Conservation (phyloP, 2,797 vertebrate species). For the Galago senegalensis region DNA sequence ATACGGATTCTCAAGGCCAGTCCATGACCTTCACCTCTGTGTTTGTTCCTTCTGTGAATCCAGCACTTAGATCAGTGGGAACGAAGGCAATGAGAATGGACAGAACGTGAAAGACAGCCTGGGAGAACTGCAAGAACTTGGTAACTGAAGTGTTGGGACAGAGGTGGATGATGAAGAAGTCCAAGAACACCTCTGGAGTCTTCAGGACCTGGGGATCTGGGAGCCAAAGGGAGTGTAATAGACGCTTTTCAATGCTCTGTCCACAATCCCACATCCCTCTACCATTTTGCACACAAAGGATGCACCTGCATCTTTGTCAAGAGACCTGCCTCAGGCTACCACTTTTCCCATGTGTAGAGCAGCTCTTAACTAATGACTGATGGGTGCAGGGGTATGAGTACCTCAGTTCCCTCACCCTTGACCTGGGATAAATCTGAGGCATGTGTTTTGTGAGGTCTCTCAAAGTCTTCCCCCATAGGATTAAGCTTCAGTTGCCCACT, state of each 20-base stretch:
- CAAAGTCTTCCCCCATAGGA: not conserved
- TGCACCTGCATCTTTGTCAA: not conserved
- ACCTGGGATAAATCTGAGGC: constrained; percentile 23
- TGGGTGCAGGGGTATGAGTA: not conserved
- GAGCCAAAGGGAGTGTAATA: not conserved
- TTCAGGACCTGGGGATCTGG: not conserved
- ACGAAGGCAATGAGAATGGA: not conserved
- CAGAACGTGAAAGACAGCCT: not conserved
- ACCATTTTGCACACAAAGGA: not conserved
- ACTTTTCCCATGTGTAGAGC: not conserved
- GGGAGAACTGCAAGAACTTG: not conserved
- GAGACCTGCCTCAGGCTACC: not conserved
- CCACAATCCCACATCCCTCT: not conserved
- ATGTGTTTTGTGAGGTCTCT: not conserved
- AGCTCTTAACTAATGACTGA: not conserved
- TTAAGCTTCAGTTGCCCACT: not conserved
- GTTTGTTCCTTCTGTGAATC: not conserved
- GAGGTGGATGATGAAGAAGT: not conserved
- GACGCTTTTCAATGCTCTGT: not conserved
- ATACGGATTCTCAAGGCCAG: not conserved
- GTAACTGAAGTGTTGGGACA: not conserved
- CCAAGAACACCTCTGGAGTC: not conserved
- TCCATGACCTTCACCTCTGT: not conserved
- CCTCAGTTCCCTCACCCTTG: not conserved
- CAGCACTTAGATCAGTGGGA: not conserved